These are phyloP conservation scores for Dinocampus coccinellae DNA, from an alignment of 2,888 invertebrate genomes.

Conservation along the genomic window DNA sequence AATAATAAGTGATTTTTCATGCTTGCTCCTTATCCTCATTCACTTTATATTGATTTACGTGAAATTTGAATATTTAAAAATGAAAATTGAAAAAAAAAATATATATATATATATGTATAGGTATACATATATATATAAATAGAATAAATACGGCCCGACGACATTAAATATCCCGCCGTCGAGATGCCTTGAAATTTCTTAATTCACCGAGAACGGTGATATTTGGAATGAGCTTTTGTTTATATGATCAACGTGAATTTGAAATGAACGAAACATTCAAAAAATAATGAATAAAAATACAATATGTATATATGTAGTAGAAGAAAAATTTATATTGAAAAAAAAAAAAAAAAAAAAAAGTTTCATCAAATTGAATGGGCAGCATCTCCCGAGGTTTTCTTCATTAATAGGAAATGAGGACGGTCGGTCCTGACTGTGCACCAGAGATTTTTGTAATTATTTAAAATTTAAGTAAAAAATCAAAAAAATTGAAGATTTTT, in stretches of 20 bases:
- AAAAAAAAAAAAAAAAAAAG: constrained; percentile 47
- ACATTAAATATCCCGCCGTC: not conserved
- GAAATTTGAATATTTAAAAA: too few species aligned
- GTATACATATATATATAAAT: too few species aligned
- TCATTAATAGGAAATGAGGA: constrained; percentile 54
- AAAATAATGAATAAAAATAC: not conserved
- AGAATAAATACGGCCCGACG: not conserved
- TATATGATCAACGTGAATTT: constrained; percentile 2
- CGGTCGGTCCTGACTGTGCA: constrained; percentile 47
- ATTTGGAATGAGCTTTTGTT: constrained; percentile 10
- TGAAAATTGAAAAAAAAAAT: too few species aligned
- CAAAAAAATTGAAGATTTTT: too few species aligned
- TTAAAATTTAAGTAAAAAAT: too few species aligned
- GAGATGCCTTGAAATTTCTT: constrained; percentile 29
- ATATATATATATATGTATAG: too few species aligned
- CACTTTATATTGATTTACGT: not conserved
- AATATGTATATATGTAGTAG: not conserved
- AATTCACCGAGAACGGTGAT: constrained; percentile 2
- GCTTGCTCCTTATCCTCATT: constrained; percentile 20
- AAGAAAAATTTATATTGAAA: too few species aligned
- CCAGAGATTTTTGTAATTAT: constrained; percentile 19
- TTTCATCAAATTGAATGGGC: constrained; percentile 66
- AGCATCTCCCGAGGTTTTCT: constrained; percentile 60
- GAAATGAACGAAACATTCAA: not conserved
- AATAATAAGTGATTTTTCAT: constrained; percentile 32